A percentile compares a stretch with the other conserved stretches of the same genome.
These are phyloP conservation scores for Poecile montanus DNA, from an alignment of 2,797 vertebrate genomes.

Conservation along the genomic window DNA sequence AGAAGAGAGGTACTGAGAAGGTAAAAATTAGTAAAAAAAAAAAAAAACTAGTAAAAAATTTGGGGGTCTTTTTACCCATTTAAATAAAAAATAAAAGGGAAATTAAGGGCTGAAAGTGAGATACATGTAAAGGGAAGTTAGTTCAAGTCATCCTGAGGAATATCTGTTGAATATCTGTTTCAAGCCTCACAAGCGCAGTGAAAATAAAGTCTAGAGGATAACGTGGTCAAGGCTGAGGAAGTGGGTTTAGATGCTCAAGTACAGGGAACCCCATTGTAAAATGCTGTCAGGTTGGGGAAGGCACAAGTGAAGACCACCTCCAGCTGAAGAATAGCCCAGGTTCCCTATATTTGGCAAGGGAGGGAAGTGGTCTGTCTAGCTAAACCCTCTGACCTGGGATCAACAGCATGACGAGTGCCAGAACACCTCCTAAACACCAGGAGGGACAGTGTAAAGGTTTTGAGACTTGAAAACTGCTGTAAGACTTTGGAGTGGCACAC, in stretches of 20 bases:
- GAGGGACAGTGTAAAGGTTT: background rate
- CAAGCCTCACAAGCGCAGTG: fast-evolving
- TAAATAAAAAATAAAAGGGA: background rate
- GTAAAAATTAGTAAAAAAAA: background rate
- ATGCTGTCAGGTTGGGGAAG: background rate
- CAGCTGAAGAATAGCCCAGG: background rate
- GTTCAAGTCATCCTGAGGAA: background rate
- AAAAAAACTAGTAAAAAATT: background rate
- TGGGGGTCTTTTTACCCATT: fast-evolving
- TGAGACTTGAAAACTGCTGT: background rate
- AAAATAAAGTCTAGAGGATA: background rate
- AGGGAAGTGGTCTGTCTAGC: background rate
- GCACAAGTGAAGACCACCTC: background rate
- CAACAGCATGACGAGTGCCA: fast-evolving
- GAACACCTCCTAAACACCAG: background rate
- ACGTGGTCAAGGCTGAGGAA: background rate
- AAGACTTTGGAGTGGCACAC: background rate
- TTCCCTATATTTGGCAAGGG: background rate
- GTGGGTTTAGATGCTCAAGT: background rate
- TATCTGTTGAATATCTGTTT: background rate
- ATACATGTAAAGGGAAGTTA: background rate
- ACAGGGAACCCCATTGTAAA: background rate
- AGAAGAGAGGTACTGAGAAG: background rate
- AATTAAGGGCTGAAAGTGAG: background rate
- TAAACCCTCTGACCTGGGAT: background rate